Base-by-base conservation (phyloP, 2,797 vertebrate species). In the Lutjanus campechanus region DNA sequence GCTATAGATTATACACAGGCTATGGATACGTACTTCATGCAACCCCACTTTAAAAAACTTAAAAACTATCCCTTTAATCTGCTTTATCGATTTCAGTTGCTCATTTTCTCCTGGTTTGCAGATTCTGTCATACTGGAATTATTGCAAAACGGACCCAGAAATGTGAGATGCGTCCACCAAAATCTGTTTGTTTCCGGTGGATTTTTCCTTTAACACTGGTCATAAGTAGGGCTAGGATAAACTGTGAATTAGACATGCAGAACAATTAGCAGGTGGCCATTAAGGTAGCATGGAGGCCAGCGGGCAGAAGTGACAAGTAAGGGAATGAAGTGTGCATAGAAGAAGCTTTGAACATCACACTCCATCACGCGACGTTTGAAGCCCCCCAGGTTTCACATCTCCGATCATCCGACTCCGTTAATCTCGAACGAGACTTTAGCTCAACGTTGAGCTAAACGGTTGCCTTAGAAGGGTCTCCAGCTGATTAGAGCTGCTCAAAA, bases 241-340 rank as follows among this genome's bases (percentile, higher is more conserved):
- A 93, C 93, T 95, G 94, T 95, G 94, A 95, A 95, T 90, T 86
- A 82, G 75, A 85, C 79, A 58, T 66, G 76, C 88, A 85, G 82
- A 82, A 78, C 4, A 29, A 12, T 85, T 87, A 86, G 79, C 85
- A 80, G 81, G 71, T 72, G 87, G 90, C 84, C 81, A 25, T 77
- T 84, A 80, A 85, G 71, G 89, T 91, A 91, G 92, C 89, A 90
- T 79, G 82, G 70, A 71, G 66, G 85, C 61, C 73, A 70, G 49
- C 15, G 73, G 71, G 62, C 65, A n/a, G 79, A 41, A 50, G 59
- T 64, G 78, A 72, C 67, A 5, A 29, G 40, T 11, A 73, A 82
- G 85, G 88, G 84, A 88, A 56, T 19, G 59, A 81, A 65, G 73
- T 41, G 54, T 64, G 73, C 63, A 16, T 51, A 59, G 63, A 76